phyloP scores from a whole-genome alignment of 2,888 invertebrate species.

The Gonocerus acuteangulatus region DNA sequence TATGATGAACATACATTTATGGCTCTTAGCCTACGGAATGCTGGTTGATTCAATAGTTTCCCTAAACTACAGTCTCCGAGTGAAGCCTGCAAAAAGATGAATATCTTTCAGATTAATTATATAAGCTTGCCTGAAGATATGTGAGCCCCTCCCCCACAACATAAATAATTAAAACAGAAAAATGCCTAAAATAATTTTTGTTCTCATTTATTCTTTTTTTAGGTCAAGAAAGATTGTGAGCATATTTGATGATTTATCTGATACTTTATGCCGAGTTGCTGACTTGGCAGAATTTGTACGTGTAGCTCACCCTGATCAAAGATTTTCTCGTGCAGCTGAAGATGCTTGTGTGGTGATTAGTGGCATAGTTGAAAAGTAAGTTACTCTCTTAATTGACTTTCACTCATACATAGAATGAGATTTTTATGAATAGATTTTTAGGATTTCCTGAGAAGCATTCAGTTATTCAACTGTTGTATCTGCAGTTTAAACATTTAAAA shows the following conservation, averaged over 20 bases:
- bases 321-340: slow-evolving; percentile 76
- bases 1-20: no score
- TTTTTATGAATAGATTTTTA: no score
- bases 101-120: no score
- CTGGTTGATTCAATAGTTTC: no score
- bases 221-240: slow-evolving; percentile 75
- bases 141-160: no score
- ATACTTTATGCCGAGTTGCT: slow-evolving; percentile 89
- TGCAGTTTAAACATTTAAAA: no score
- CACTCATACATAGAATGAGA: background rate
- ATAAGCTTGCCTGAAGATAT: no score
- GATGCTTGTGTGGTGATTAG: slow-evolving; percentile 81
- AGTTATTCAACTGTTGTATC: no score
- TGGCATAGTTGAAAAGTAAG: slow-evolving; percentile 85
- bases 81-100: no score
- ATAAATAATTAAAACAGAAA: background rate
- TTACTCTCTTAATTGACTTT: slow-evolving; percentile 13
- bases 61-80: no score
- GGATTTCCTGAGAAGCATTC: no score
- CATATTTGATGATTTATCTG: slow-evolving; percentile 92
- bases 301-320: slow-evolving; percentile 76
- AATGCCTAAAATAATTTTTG: background rate
- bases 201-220: slow-evolving; percentile 40
- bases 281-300: slow-evolving; percentile 95
- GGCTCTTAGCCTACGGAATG: no score